A percentile compares a stretch with the other conserved stretches of the same genome.
Conservation (phyloP, 2,113 vertebrate genomes). For the Quiscalus mexicanus region DNA sequence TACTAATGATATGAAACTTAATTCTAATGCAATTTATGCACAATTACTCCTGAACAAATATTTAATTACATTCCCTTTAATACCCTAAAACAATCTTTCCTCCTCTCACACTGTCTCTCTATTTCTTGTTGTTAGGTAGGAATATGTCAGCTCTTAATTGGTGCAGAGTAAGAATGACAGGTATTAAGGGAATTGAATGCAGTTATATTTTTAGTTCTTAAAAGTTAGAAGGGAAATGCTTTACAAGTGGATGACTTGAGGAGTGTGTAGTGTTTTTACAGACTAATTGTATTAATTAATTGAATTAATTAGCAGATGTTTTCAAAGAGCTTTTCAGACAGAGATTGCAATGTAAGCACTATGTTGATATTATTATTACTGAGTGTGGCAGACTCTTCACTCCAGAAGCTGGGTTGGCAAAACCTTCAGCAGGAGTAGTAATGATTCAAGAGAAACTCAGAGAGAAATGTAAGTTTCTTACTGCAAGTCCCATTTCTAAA, state of each 20-base stretch:
- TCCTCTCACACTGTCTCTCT: neutral
- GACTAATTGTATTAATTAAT: constrained; percentile 50
- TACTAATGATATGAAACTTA: constrained; percentile 63
- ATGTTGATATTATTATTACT: neutral
- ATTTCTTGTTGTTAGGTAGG: constrained; percentile 20
- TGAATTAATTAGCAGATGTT: constrained; percentile 45
- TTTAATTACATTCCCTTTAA: constrained; percentile 73
- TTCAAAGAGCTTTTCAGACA: constrained; percentile 20
- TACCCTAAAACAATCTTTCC: constrained; percentile 60
- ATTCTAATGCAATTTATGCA: constrained; percentile 67
- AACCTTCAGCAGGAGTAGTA: neutral
- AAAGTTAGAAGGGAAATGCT: neutral
- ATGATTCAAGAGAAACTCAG: neutral
- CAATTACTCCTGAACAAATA: constrained; percentile 73
- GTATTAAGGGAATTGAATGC: constrained; percentile 31
- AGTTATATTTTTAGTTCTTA: constrained; percentile 11
- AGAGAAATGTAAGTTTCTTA: neutral
- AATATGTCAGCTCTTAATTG: constrained; percentile 55
- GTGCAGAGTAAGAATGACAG: constrained; percentile 22
- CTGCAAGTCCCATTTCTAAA: neutral
- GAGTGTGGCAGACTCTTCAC: neutral
- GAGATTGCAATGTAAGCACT: neutral
- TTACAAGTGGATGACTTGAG: neutral
- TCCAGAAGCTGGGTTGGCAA: neutral
- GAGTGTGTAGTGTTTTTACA: neutral